Evolutionary conservation across 2,888 invertebrate species (phyloP).

Genomic region (Noctuana brunneofusca): DNA sequence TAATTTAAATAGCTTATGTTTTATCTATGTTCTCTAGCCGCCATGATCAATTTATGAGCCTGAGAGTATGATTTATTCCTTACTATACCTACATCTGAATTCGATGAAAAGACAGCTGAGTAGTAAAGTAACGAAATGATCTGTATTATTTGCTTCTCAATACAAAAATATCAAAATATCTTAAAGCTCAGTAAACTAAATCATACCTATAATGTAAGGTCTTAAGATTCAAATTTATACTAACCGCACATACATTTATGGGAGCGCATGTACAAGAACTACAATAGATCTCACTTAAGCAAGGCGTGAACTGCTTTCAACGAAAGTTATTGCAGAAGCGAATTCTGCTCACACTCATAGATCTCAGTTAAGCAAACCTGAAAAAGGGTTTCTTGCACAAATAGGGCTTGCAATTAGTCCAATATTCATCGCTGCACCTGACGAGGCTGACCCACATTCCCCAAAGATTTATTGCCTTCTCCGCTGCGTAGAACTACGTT

Average conservation of each 20-base stretch:
- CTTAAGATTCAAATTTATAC: conserved; percentile 5
- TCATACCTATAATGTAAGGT: not conserved
- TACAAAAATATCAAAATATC: not conserved
- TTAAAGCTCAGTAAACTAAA: not conserved
- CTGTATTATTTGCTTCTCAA: not conserved
- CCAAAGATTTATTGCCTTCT: conserved; percentile 51
- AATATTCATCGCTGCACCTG: conserved; percentile 49
- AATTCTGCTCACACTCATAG: conserved; percentile 10
- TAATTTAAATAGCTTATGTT: conserved; percentile 24
- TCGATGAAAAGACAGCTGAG: not conserved
- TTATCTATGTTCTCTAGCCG: conserved; percentile 20
- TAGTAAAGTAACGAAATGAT: not conserved
- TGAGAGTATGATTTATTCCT: conserved; percentile 14
- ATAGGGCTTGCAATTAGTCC: conserved; percentile 45
- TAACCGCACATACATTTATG: not conserved
- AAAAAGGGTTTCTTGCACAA: conserved; percentile 28
- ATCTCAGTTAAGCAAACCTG: conserved; percentile 18
- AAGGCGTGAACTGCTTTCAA: conserved; percentile 5
- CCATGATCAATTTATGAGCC: conserved; percentile 25
- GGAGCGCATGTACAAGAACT: not conserved
- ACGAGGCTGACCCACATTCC: conserved; percentile 54
- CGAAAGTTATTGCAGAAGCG: conserved; percentile 11
- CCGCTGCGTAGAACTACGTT: conserved; percentile 35
- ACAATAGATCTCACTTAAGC: conserved; percentile 16
- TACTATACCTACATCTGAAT: not conserved